Conservation (phyloP, 2,113 vertebrate genomes). For the Strix uralensis region DNA sequence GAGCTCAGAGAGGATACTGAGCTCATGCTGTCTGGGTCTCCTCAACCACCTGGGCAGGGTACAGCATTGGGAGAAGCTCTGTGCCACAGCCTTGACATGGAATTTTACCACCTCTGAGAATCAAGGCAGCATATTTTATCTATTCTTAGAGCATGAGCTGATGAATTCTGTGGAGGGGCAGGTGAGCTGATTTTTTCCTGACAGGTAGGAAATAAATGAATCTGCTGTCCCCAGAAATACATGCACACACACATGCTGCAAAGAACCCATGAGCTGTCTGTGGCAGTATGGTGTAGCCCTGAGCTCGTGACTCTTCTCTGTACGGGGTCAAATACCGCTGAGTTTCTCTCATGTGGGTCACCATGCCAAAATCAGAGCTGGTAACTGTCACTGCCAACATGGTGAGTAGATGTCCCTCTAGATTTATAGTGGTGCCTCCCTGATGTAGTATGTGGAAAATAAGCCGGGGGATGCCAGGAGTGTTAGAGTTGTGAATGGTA, state of each 20-base stretch:
- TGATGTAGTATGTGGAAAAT: not conserved
- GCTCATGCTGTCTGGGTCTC: not conserved
- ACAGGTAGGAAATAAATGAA: not conserved
- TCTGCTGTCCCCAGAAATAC: not conserved
- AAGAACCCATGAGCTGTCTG: not conserved
- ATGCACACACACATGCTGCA: not conserved
- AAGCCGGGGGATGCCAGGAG: not conserved
- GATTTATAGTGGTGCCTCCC: not conserved
- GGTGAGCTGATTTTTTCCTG: not conserved
- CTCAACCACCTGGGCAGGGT: not conserved
- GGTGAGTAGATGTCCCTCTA: not conserved
- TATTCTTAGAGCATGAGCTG: not conserved
- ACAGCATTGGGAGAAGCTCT: not conserved
- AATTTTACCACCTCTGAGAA: not conserved
- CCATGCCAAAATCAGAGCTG: not conserved
- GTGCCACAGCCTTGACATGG: not conserved
- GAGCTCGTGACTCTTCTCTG: not conserved
- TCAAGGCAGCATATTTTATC: not conserved
- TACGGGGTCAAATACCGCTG: not conserved
- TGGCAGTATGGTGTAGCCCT: not conserved
- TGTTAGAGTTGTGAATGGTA: not conserved
- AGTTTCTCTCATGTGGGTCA: not conserved
- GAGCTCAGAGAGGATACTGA: not conserved
- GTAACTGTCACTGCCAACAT: not conserved
- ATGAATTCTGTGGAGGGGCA: not conserved